Conservation (phyloP, 2,797 vertebrate genomes). For the Epinephelus coioides region DNA sequence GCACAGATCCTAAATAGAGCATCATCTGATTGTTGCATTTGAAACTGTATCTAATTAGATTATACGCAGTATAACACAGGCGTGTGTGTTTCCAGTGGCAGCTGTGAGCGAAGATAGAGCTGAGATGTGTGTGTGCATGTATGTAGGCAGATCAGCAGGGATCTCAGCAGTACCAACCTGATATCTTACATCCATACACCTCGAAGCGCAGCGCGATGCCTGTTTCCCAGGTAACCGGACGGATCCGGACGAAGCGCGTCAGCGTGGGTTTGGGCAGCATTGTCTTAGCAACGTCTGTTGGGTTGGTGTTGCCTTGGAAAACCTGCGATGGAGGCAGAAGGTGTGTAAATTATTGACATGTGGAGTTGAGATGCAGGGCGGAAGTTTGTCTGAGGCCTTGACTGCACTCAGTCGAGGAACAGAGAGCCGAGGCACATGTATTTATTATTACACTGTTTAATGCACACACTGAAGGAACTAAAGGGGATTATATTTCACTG, state of each 20-base stretch:
- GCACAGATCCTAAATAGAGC: neutral
- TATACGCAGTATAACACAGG: neutral
- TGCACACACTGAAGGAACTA: too few species aligned
- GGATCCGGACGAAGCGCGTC: constrained; percentile 93
- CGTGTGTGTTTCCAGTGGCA: neutral
- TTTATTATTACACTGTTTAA: too few species aligned
- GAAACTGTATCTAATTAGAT: neutral
- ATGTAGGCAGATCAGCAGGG: constrained; percentile 17
- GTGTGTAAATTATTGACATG: constrained; percentile 68
- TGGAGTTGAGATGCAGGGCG: constrained; percentile 31
- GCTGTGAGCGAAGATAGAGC: neutral
- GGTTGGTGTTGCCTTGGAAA: constrained; percentile 96
- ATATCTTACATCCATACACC: constrained; percentile 98
- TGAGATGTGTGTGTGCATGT: constrained; percentile 15
- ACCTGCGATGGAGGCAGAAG: constrained; percentile 81
- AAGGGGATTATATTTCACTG: too few species aligned
- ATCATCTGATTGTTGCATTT: constrained; percentile 12
- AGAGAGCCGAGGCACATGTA: neutral
- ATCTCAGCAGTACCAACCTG: constrained; percentile 86
- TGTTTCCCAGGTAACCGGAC: constrained; percentile 93
- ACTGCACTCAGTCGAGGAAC: constrained; percentile 32
- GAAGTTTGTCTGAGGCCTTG: constrained; percentile 50
- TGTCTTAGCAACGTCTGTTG: constrained; percentile 91
- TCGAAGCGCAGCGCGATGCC: constrained; percentile 98
- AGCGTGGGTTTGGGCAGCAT: constrained; percentile 93